Percentiles rank a stretch among this genome's conserved stretches.
phyloP scores from a whole-genome alignment of 2,797 vertebrate species.

The Tragelaphus eurycerus region DNA sequence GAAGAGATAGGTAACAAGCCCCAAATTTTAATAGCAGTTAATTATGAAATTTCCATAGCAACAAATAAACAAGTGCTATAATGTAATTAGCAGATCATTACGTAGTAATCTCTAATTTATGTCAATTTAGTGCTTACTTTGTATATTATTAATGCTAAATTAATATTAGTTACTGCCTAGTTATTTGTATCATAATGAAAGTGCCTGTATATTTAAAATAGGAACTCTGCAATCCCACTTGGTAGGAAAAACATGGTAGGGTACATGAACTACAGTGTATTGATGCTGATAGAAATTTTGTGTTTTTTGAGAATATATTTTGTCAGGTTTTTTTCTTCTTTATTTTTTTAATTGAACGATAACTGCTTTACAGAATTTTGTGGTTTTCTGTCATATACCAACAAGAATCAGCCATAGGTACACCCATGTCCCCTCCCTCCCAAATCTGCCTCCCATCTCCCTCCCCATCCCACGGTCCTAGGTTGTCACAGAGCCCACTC shows the following conservation, averaged over 20 bases:
- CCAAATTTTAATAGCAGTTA: conserved; percentile 67
- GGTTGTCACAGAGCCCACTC: neutral
- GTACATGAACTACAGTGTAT: neutral
- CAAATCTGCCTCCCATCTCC: neutral
- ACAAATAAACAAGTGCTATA: conserved; percentile 72
- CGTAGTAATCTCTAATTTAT: conserved; percentile 71
- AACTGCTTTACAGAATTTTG: neutral
- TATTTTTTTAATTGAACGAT: neutral
- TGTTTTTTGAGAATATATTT: neutral
- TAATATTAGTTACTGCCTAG: conserved; percentile 66
- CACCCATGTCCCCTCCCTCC: neutral
- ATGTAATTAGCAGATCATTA: conserved; percentile 70
- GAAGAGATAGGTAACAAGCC: conserved; percentile 65
- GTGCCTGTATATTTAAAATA: neutral
- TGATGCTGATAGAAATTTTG: neutral
- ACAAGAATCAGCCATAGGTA: neutral
- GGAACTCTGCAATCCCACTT: neutral
- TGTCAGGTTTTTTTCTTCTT: neutral
- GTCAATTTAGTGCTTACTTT: conserved; percentile 64
- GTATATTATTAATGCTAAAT: conserved; percentile 71
- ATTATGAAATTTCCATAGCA: conserved; percentile 77
- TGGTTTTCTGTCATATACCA: neutral
- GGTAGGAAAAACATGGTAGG: neutral
- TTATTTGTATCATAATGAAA: conserved; percentile 53
- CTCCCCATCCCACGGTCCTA: neutral